Base-by-base conservation (phyloP, 2,888 invertebrate species). In the Tromatobia lineatoria region DNA sequence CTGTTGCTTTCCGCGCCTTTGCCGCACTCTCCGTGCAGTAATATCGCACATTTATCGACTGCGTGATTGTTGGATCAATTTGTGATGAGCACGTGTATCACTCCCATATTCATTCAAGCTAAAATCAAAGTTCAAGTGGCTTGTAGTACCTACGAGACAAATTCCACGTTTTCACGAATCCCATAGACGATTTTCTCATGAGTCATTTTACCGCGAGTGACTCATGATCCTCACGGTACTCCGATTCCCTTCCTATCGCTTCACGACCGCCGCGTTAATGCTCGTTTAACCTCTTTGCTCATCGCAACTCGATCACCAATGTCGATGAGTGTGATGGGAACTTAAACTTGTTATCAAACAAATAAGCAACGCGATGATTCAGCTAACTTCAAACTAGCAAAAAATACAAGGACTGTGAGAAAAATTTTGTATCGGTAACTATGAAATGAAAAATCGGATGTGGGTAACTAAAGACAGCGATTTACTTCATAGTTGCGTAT, bases 161-260 rank as follows among this genome's bases (percentile, higher is more conserved):
- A 82, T 85, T 83, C 77, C 64, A 80, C 80, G 80, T 86, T 90
- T 88, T 87, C 84, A 86, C 81, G 80, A 80, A 87, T 88, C 88
- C 79, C 74, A 80, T 86, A 76, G 71, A 77, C 69, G 82, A 88
- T 88, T 89, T 88, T 89, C 85, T 87, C 83, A 82, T 89, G 90
- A 89, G 70, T 90, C 89, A 89, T 54, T 82, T 64, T 82, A 73
- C 75, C 82, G 78, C 69, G 66, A 57, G 77, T 89, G 90, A 88
- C 77, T 89, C 90, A 88, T 73, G 54, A 66, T 71, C 79, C 50
- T 66, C 73, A 77, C 66, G 69, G 75, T 61, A 59, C 45, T 66
- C 69, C 25, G 59, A 80, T 77, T 80, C 69, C 77, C 66, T 80
- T 77, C 80, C 61, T 54, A 34, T 57, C 66, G 47, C 38, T 50